Conservation (phyloP, 2,113 vertebrate species). For the Apaloderma vittatum region DNA sequence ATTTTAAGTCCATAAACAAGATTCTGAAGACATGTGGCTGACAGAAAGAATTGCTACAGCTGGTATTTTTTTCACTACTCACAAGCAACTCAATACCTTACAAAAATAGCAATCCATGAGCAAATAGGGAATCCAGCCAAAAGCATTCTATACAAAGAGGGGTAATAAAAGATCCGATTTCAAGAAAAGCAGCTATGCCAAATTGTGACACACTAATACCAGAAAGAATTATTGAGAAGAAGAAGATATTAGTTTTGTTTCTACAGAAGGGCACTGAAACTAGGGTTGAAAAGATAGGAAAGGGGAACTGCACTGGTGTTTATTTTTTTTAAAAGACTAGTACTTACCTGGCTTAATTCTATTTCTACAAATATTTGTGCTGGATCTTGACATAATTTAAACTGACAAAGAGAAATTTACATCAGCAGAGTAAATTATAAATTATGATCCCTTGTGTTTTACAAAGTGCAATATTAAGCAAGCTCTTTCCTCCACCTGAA, state of each 20-base stretch:
- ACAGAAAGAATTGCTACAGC: not conserved
- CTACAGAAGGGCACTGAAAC: constrained; percentile 2
- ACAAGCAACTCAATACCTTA: not conserved
- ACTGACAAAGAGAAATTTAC: not conserved
- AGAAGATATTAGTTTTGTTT: constrained; percentile 10
- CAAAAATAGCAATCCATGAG: not conserved
- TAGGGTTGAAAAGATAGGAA: not conserved
- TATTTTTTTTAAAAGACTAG: not conserved
- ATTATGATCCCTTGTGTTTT: not conserved
- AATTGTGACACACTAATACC: not conserved
- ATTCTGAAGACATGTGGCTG: constrained; percentile 10
- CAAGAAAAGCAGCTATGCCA: constrained; percentile 3
- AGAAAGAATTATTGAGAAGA: constrained; percentile 19
- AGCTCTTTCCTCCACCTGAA: not conserved
- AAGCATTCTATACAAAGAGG: not conserved
- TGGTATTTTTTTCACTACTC: not conserved
- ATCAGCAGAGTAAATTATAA: not conserved
- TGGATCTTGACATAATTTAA: not conserved
- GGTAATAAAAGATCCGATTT: constrained; percentile 6
- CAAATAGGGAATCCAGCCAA: constrained; percentile 16
- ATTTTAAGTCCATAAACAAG: not conserved
- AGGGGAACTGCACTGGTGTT: not conserved
- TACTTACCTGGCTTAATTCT: not conserved
- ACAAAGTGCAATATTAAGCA: constrained; percentile 10
- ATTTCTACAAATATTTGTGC: constrained; percentile 32